Base-by-base conservation (phyloP, 2,888 invertebrate genomes). In the Clitarchus hookeri region DNA sequence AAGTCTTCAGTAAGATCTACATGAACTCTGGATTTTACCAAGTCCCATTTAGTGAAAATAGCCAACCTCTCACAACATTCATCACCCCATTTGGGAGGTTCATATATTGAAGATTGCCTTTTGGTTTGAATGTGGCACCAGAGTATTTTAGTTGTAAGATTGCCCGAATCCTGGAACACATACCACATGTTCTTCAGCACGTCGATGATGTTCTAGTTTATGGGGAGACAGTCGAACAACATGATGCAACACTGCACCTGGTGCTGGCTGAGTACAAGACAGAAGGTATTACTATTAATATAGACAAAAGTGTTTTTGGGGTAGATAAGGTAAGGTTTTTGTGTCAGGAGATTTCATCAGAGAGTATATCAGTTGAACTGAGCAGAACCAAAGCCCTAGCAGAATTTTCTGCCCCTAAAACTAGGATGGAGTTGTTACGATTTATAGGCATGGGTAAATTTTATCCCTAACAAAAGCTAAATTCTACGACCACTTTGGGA, bases 21-120 rank as follows among this genome's bases (percentile, higher is more conserved):
- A 65, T 23, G 1, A 65, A 65, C 65, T 65, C 65, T 8, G 65
- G 65, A 65, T 65, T 65, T 23, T 65, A 65, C n/a, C 65, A 65
- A 65, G 65, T 65, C n/a, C 23, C 65, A 23, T 19, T 65, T 65
- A 65, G 23, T n/a, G 65, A 65, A 65, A 19, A n/a, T 65, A 65
- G 65, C n/a, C 65, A 65, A 19, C 65, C 65, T 65, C 65, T 65
- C 19, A 65, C 65, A 65, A 65, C 65, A 11, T 65, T 65, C n/a
- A 65, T 65, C 65, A 65, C 65, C 65, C 65, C 65, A 23, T 65
- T 65, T 65, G 65, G 65, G 65, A 65, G 65, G 65, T 65, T 65
- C n/a, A 65, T 65, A 23, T 65, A 65, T 65, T 23, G 65, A 23
- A 65, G 23, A n/a, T 65, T 65, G 65, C 65, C 65, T 65, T 65